Base-by-base conservation (phyloP, 2,888 invertebrate species). In the Ochlodes sylvanus region DNA sequence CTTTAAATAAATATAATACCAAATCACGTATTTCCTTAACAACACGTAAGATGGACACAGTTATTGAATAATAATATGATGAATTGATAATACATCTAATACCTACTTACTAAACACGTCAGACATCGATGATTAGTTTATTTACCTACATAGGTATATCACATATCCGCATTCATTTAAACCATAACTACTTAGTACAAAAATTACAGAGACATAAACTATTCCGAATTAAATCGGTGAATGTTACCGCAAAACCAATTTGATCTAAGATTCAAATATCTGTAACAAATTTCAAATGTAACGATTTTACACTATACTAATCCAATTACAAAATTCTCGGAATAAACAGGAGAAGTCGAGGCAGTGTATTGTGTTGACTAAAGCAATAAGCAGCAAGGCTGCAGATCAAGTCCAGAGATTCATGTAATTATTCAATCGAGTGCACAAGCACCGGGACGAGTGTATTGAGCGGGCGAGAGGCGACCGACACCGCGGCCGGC, bases 361-460 rank as follows among this genome's bases (percentile, higher is more conserved):
- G 21, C 15, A 21, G 54, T 34, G 56, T 68, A 68, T 62, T 61
- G 55, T 68, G 63, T 73, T 68, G 71, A 71, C 70, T 65, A 76
- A 77, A 80, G 76, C 76, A 79, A 79, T 76, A 70, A 68, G 64
- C 47, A 82, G 81, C 87, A 87, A 88, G 87, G 86, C 86, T 88
- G 82, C 80, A 78, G 76, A 78, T 77, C 76, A 79, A 81, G 79
- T 78, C 82, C 78, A 85, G 86, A 85, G 86, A 85, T 86, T 82
- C 82, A 84, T 82, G 86, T 88, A 84, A 92, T 92, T 88, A 90
- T 90, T 77, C 87, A 91, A 90, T 90, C 83, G 82, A 89, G 92
- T 91, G 86, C 87, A 79, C 80, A 77, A 83, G 89, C 82, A 90
- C 90, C 75, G 83, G 78, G 75, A 56, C 75, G 71, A 69, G 78